Conservation (phyloP, 2,797 vertebrate genomes). For the Ptychadena robeensis region DNA sequence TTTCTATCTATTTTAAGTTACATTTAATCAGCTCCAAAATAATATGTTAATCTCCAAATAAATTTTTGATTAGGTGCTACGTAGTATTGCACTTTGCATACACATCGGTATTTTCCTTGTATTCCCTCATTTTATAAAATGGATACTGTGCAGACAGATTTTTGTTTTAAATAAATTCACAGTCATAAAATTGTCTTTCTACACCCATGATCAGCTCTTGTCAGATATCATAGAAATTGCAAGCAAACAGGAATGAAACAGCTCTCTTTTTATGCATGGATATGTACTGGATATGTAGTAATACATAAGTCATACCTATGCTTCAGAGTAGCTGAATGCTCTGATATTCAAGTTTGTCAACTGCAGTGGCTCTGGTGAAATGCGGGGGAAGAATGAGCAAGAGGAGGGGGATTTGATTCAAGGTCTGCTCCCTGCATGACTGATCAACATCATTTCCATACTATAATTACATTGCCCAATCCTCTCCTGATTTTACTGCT, state of each 20-base stretch:
- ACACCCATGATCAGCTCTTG: slow-evolving; percentile 39
- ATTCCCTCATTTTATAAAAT: not conserved
- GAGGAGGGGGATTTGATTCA: slow-evolving; percentile 66
- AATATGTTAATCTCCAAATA: no score
- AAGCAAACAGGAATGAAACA: slow-evolving; percentile 53
- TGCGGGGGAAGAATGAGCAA: slow-evolving; percentile 45
- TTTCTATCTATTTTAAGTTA: not conserved
- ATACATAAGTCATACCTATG: slow-evolving; percentile 60
- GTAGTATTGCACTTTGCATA: not conserved
- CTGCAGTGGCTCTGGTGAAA: slow-evolving; percentile 51
- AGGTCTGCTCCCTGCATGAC: slow-evolving; percentile 83
- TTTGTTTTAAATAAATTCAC: slow-evolving; percentile 18
- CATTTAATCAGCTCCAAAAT: no score
- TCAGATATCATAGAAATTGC: slow-evolving; percentile 54
- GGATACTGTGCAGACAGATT: not conserved
- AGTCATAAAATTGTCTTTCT: slow-evolving; percentile 45
- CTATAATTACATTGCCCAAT: slow-evolving; percentile 92
- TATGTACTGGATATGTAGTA: slow-evolving; percentile 50
- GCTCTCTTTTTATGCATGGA: slow-evolving; percentile 57
- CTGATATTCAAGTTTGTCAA: slow-evolving; percentile 45
- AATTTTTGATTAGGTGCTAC: not conserved
- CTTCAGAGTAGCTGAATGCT: slow-evolving; percentile 58
- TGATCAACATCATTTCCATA: slow-evolving; percentile 91
- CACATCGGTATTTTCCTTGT: not conserved
- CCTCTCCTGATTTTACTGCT: slow-evolving; percentile 88